Conservation (phyloP, 2,797 vertebrate genomes). For the Meriones psammophilus region DNA sequence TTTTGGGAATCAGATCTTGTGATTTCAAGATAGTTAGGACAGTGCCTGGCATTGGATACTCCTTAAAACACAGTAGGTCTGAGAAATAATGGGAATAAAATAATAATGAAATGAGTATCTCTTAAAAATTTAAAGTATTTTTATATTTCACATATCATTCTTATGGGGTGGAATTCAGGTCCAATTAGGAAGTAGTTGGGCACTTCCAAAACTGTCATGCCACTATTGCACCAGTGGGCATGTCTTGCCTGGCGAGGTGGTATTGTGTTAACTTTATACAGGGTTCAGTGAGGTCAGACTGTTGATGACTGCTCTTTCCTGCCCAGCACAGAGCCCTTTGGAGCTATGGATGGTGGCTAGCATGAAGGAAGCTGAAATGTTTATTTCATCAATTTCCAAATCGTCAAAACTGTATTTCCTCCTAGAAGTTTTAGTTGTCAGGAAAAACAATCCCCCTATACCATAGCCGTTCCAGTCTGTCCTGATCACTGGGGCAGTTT, state of each 20-base stretch:
- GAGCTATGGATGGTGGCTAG: background rate
- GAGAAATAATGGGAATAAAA: background rate
- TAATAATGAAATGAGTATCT: background rate
- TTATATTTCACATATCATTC: background rate
- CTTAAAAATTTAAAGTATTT: background rate
- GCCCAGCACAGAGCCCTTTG: background rate
- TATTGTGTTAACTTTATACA: background rate
- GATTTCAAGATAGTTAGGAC: background rate
- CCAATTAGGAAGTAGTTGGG: background rate
- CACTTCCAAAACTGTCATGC: background rate
- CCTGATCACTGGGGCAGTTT: background rate
- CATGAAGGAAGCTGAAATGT: background rate
- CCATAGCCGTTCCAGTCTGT: background rate
- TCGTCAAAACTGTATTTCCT: background rate
- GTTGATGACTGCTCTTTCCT: background rate
- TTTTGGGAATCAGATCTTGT: background rate
- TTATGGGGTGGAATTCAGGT: background rate
- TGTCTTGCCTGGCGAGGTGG: background rate
- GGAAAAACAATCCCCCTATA: background rate
- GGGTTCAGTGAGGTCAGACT: background rate
- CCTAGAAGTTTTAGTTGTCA: background rate
- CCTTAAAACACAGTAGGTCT: background rate
- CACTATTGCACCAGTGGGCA: too few relatives aligned
- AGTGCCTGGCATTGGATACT: background rate
- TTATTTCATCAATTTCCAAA: background rate